These are phyloP conservation scores for Anoplius nigerrimus DNA, from an alignment of 2,888 invertebrate genomes.

Conservation along the genomic window DNA sequence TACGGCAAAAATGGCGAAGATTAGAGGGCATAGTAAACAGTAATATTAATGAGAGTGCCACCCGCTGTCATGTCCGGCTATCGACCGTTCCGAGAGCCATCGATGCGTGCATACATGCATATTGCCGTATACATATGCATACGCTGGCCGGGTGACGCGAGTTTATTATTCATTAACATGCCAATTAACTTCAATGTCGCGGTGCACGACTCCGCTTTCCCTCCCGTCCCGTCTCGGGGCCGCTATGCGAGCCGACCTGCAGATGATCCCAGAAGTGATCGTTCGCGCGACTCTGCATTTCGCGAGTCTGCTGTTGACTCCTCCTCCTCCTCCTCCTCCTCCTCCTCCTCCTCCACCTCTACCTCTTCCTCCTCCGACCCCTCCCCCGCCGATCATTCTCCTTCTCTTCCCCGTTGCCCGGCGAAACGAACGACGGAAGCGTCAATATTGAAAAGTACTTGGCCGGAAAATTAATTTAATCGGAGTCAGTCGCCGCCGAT, in stretches of 20 bases:
- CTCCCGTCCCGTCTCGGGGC: background rate
- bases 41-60: slow-evolving; percentile 66
- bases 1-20: slow-evolving; percentile 49
- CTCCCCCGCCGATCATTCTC: too few species aligned
- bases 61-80: slow-evolving; percentile 59
- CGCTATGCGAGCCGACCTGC: background rate
- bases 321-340: too few species aligned
- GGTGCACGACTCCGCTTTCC: slow-evolving; percentile 19
- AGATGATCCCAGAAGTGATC: slow-evolving; percentile 9
- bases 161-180: slow-evolving; percentile 71
- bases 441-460: too few species aligned
- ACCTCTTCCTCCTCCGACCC: too few species aligned
- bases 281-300: background rate
- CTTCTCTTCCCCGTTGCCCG: too few species aligned
- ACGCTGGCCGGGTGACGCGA: slow-evolving; percentile 57
- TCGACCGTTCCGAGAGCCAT: slow-evolving; percentile 56
- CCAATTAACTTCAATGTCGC: slow-evolving; percentile 67
- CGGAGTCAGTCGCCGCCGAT: too few species aligned
- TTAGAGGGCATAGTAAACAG: slow-evolving; percentile 63
- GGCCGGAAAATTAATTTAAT: too few species aligned
- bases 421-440: too few species aligned
- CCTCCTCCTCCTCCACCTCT: too few species aligned
- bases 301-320: too few species aligned
- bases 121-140: too few species aligned
- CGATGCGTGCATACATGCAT: slow-evolving; percentile 40